Evolutionary conservation across 2,113 vertebrate genomes (phyloP).

Genomic region (Capra hircus): DNA sequence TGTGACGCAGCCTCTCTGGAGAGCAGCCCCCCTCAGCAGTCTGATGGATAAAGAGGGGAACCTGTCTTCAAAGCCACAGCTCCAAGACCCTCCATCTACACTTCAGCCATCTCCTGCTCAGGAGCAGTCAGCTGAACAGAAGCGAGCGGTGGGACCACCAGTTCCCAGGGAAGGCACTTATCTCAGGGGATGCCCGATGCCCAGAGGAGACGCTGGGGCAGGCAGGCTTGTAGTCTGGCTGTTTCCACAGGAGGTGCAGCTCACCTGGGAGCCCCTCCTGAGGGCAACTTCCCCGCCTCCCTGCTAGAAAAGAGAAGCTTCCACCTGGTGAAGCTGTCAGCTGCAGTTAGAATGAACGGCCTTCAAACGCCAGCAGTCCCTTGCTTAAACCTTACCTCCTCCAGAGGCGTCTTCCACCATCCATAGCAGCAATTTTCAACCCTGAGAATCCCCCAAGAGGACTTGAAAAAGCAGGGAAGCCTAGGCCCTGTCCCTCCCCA

Average conservation of each 20-base stretch:
- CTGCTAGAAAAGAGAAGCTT: neutral
- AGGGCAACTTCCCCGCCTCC: neutral
- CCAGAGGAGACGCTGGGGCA: fast-evolving
- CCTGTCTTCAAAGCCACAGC: neutral
- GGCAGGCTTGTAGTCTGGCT: neutral
- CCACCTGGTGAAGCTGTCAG: neutral
- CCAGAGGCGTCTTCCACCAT: neutral
- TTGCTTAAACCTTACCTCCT: neutral
- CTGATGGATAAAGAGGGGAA: neutral
- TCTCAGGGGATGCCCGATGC: neutral
- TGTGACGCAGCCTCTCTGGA: neutral
- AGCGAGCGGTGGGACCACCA: neutral
- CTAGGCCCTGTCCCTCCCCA: neutral
- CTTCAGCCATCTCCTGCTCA: neutral
- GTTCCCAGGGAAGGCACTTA: neutral
- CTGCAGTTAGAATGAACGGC: neutral
- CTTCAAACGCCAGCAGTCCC: neutral
- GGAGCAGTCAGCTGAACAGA: neutral
- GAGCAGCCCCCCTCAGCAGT: neutral
- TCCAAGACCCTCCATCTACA: neutral
- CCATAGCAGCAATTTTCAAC: neutral
- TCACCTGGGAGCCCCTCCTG: neutral
- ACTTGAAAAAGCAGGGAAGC: neutral
- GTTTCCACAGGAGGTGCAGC: neutral
- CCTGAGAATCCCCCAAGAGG: neutral